phyloP scores from a whole-genome alignment of 2,113 vertebrate species.

The Kobus ellipsiprymnus region DNA sequence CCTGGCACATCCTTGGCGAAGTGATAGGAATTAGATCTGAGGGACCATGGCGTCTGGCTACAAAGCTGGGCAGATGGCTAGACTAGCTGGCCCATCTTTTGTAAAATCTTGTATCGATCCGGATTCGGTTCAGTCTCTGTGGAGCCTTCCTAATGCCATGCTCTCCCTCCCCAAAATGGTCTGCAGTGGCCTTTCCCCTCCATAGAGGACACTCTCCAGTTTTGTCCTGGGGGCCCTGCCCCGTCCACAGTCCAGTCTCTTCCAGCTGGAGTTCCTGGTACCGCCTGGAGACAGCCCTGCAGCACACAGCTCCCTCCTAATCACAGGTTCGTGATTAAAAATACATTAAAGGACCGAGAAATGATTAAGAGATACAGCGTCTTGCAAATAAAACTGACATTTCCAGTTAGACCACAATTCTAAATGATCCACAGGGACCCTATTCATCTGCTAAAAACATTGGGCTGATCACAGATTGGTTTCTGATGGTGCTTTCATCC shows the following conservation, averaged over 20 bases:
- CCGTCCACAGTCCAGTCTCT: neutral
- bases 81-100: neutral
- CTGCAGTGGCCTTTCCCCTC: neutral
- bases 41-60: neutral
- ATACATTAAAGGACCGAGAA: slow-evolving; percentile 65
- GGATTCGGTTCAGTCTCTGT: neutral
- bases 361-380: slow-evolving; percentile 43
- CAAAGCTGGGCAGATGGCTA: neutral
- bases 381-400: slow-evolving; percentile 41
- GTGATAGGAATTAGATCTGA: neutral
- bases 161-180: neutral
- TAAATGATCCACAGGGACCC: slow-evolving; percentile 52
- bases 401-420: slow-evolving; percentile 53
- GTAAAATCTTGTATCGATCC: neutral
- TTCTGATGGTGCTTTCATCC: slow-evolving; percentile 53
- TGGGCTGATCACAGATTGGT: slow-evolving; percentile 51
- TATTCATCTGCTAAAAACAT: slow-evolving; percentile 38
- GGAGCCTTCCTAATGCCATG: neutral
- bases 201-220: neutral
- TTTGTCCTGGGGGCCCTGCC: neutral
- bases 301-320: slow-evolving; percentile 11
- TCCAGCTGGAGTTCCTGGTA: neutral
- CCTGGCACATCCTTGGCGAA: neutral
- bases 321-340: slow-evolving; percentile 61
- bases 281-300: slow-evolving; percentile 4